Evolutionary conservation across 1,140 invertebrate genomes (phyloP), one percentile per base, ranked within the genome.

Genomic region (Brachionus rubens): DNA sequence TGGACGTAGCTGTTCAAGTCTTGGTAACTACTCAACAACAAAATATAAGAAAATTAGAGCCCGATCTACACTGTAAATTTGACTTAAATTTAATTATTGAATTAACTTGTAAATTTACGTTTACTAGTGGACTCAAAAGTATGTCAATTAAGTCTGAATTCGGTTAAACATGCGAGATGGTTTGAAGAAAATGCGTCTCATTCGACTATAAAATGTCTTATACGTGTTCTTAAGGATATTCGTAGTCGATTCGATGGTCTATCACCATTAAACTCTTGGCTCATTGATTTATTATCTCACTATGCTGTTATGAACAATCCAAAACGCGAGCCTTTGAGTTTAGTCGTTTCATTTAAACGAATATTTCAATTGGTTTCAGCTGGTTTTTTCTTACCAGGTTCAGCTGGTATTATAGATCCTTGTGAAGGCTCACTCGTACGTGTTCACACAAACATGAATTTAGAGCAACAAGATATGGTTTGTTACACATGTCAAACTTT

Each of bases 131-230:
- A 94, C 79, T 88, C 89, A 72, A 92, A 93, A 84, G 87, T 92
- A 30, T 89, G 94, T 83, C 89, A 91, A 84, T 89, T 91, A 47
- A 93, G 97, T 84, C 85, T 97, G 78, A 92, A 93, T 1, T 93
- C 94, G 0, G 95, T 98, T 50, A 87, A 94, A 75, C 95, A 98
- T 83, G 87, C 92, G 40, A 89, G 94, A 3, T 98, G 96, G 95
- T 98, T 98, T 84, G 96, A 99, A 83, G 95, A 98, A 86, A 96
- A 96, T 84, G 94, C 93, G 5, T 93, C 93, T 82, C 94, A 98
- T 84, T 96, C 95, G 62, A 83, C 82, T 33, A 94, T 98, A 59
- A 98, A 97, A 87, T 92, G 95, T 12, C 84, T 99, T 0, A 96
- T 98, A 78, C 88, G 96, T 12, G 87, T 98, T 19, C 85, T 98